Conservation (phyloP, 2,113 vertebrate species). For the Pimephales promelas region DNA sequence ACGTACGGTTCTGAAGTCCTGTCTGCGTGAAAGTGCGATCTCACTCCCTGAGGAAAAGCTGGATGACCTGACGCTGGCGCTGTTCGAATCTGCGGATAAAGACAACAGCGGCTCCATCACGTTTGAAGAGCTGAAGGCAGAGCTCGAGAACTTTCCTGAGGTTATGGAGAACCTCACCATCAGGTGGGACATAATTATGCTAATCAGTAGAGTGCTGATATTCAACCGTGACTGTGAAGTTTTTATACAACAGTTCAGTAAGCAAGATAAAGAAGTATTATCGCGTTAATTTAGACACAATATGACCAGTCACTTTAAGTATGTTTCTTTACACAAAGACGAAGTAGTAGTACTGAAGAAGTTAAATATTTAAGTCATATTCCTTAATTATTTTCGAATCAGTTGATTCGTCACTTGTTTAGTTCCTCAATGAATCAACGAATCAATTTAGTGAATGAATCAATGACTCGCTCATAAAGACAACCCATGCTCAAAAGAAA, state of each 20-base stretch:
- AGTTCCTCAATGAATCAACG: not conserved
- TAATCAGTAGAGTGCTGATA: not conserved
- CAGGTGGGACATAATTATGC: slow-evolving; percentile 71
- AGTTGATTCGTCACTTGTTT: not conserved
- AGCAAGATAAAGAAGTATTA: too few species aligned
- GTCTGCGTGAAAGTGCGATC: slow-evolving; percentile 84
- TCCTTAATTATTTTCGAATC: too few species aligned
- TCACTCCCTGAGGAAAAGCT: slow-evolving; percentile 85
- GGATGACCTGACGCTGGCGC: slow-evolving; percentile 78
- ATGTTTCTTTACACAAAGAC: not conserved
- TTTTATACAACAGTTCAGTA: not conserved
- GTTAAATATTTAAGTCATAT: too few species aligned
- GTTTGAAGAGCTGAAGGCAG: slow-evolving; percentile 85
- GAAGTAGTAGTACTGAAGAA: not conserved
- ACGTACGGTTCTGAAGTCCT: slow-evolving; percentile 79
- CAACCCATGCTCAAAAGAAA: too few species aligned
- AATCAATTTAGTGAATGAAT: not conserved
- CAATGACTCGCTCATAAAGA: not conserved
- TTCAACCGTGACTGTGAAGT: not conserved
- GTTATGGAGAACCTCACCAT: slow-evolving; percentile 91
- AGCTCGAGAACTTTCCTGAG: slow-evolving; percentile 84
- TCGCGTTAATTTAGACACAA: too few species aligned
- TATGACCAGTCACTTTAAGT: not conserved
- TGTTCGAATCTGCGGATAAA: slow-evolving; percentile 85
- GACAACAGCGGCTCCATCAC: slow-evolving; percentile 87